Base-by-base conservation (phyloP, 2,797 vertebrate genomes). In the Danio kyathit region DNA sequence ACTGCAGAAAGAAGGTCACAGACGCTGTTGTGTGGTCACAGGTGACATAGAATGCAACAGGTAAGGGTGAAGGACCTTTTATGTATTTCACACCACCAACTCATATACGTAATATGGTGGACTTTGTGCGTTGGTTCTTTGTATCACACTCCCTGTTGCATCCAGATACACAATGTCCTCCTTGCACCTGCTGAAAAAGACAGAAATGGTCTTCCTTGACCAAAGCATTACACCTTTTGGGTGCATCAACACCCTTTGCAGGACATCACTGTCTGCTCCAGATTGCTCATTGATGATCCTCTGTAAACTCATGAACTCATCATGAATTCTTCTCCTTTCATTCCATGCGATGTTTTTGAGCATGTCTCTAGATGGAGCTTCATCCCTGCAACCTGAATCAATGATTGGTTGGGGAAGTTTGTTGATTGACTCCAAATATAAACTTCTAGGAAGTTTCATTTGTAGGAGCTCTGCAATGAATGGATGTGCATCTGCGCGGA, bases 11-110 rank as follows among this genome's bases (percentile, higher is more conserved):
- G n/a, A 17, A 17, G 8, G 7, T 54, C 2, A 54, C 6, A 1
- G 52, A 54, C 17, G 52, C 52, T 44, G 63, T 44, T 9, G 43
- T 46, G 43, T 44, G 41, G 63, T 65, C 63, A 44, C 63, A 65
- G 9, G 63, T 65, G 10, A 65, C 40, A 10, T 44, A 65, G 14
- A 41, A 44, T 44, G 63, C 63, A 16, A 44, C 63, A 43, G 63
- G 63, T 9, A 65, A 11, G 9, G 63, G 16, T n/a, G 38, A 65
- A 9, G 40, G 63, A 7, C 63, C 41, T 44, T 65, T 7, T 8
- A 65, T 7, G 40, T 13, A 43, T 48, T 67, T 21, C 44, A 7
- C 3, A 67, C 65, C 7, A 67, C 19, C 40, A 67, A 17, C 4
- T 67, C 65, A 14, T 48, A 67, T 1, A 49, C 19, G 48, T 49